phyloP scores from a whole-genome alignment of 2,797 vertebrate genomes.

The Hydrocynus forskahlii region DNA sequence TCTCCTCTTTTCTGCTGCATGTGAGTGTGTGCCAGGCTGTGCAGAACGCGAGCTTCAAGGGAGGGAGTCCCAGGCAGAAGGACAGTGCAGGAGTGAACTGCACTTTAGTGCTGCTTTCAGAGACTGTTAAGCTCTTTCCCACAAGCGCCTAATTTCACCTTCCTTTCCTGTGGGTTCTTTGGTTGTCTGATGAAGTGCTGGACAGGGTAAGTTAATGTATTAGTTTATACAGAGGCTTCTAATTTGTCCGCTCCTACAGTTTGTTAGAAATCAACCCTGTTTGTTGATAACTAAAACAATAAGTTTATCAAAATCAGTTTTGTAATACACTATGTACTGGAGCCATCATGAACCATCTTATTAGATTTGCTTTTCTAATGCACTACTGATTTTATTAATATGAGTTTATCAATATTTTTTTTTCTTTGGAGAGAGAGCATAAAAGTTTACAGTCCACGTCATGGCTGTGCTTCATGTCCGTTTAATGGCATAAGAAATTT shows the following conservation, averaged over 20 bases:
- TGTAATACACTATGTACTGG: background rate
- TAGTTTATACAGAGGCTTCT: background rate
- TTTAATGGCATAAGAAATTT: conserved; percentile 1
- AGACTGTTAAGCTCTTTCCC: background rate
- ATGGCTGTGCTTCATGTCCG: background rate
- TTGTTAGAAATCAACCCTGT: background rate
- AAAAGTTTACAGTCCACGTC: background rate
- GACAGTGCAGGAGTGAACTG: conserved; percentile 18
- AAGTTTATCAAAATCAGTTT: background rate
- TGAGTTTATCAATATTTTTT: background rate
- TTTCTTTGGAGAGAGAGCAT: background rate
- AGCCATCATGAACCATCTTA: background rate
- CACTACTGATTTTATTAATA: background rate
- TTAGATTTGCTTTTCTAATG: background rate
- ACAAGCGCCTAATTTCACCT: background rate
- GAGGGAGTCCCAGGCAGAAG: conserved; percentile 28
- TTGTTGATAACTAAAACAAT: background rate
- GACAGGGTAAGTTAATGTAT: background rate
- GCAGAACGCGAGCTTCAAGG: conserved; percentile 20
- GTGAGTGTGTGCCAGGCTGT: conserved; percentile 18
- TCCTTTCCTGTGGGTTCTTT: background rate
- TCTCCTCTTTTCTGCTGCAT: background rate
- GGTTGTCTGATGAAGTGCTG: background rate
- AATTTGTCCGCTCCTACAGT: background rate
- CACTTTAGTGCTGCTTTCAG: conserved; percentile 2